These are phyloP conservation scores for Furcula furcula DNA, from an alignment of 2,888 invertebrate genomes.

Conservation along the genomic window DNA sequence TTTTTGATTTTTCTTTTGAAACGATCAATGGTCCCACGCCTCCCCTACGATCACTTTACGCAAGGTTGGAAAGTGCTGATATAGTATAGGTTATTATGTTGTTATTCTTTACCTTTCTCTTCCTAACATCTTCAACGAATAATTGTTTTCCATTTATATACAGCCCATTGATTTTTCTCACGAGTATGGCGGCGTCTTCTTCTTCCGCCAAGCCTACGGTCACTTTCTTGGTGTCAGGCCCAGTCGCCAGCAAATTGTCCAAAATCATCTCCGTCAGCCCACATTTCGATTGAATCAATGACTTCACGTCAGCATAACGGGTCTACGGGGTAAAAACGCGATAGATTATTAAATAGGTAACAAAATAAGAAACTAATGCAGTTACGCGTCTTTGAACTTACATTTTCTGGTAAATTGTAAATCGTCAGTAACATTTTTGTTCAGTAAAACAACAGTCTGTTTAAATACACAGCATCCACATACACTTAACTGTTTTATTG, in stretches of 20 bases:
- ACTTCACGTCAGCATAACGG: constrained; percentile 39
- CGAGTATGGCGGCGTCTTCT: constrained; percentile 39
- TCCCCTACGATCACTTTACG: no score
- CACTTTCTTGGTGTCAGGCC: constrained; percentile 30
- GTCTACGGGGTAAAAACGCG: constrained; percentile 17
- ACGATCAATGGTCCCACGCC: no score
- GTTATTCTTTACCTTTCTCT: constrained; percentile 34
- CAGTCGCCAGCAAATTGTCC: constrained; percentile 35
- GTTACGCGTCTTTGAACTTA: background rate
- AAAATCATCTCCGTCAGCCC: constrained; percentile 39
- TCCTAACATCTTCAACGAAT: constrained; percentile 35
- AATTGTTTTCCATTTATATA: constrained; percentile 33
- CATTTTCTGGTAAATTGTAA: constrained; percentile 15
- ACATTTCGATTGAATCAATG: constrained; percentile 38
- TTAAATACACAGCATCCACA: no score
- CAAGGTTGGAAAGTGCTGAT: no score
- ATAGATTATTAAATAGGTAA: background rate
- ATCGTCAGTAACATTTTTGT: constrained; percentile 14
- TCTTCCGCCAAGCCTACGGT: constrained; percentile 43
- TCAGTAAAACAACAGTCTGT: no score
- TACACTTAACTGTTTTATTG: no score
- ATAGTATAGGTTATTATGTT: no score
- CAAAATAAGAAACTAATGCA: no score
- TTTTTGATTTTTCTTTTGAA: no score
- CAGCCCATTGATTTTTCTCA: constrained; percentile 38